Conservation (phyloP, 2,888 invertebrate species). For the Prosapia bicincta region DNA sequence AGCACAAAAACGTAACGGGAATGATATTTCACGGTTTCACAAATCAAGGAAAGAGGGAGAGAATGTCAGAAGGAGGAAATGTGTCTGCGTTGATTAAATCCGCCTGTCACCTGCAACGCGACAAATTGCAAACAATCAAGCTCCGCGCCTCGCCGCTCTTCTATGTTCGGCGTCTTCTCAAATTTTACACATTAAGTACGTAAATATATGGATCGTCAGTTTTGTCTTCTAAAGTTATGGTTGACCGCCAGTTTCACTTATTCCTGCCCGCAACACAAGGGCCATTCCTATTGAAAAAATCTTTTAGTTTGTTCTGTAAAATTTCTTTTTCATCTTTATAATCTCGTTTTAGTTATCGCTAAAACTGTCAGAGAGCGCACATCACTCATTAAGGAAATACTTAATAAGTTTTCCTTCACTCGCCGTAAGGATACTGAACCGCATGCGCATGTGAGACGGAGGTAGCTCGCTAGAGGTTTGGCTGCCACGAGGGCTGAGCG, state of each 20-base stretch:
- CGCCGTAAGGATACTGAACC: too few relatives aligned
- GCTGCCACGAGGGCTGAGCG: too few relatives aligned
- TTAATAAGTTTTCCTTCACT: too few relatives aligned
- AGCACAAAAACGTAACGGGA: not conserved
- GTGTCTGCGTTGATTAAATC: not conserved
- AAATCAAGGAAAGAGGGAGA: not conserved
- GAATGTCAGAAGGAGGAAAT: not conserved
- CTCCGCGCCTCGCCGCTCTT: not conserved
- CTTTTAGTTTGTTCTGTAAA: too few relatives aligned
- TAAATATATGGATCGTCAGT: not conserved
- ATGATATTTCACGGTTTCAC: not conserved
- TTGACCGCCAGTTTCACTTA: not conserved
- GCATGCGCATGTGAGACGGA: too few relatives aligned
- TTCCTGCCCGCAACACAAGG: too few relatives aligned
- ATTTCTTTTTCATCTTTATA: too few relatives aligned
- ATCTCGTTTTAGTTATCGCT: too few relatives aligned
- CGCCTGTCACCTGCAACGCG: not conserved
- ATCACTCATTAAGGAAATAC: too few relatives aligned
- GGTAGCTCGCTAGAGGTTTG: too few relatives aligned
- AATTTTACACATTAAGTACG: not conserved
- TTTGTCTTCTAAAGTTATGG: not conserved
- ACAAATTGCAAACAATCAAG: conserved; percentile 2
- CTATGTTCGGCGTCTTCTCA: not conserved
- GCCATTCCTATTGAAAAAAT: too few relatives aligned
- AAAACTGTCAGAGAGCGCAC: too few relatives aligned